Evolutionary conservation across 2,888 invertebrate species (phyloP).

Genomic region (Aspidiotus destructor): DNA sequence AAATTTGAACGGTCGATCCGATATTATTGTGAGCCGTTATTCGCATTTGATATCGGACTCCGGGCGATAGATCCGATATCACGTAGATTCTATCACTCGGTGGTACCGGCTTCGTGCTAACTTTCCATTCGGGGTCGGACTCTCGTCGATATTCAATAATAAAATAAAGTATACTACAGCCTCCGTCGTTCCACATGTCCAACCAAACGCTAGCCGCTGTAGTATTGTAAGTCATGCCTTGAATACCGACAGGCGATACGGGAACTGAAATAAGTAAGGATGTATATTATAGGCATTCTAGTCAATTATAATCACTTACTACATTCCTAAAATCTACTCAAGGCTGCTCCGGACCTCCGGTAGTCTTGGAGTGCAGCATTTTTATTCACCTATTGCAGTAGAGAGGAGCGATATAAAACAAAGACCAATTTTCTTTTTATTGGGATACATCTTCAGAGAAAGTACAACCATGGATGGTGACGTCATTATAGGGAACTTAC

Average conservation of each 20-base stretch:
- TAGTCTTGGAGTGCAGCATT: too few relatives aligned
- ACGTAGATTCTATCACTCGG: constrained; percentile 72
- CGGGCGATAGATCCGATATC: constrained; percentile 64
- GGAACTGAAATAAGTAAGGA: constrained; percentile 49
- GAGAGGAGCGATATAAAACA: too few relatives aligned
- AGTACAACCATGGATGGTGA: too few relatives aligned
- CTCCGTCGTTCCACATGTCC: constrained; percentile 81
- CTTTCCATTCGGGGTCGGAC: constrained; percentile 59
- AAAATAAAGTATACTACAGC: constrained; percentile 77
- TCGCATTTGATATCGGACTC: constrained; percentile 46
- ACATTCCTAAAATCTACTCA: too few relatives aligned
- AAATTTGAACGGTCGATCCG: constrained; percentile 69
- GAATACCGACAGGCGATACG: constrained; percentile 66
- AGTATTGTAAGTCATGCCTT: constrained; percentile 72
- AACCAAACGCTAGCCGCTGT: constrained; percentile 78
- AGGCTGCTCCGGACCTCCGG: too few relatives aligned
- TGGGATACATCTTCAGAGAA: too few relatives aligned
- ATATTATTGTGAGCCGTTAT: constrained; percentile 71
- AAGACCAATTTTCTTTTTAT: too few relatives aligned
- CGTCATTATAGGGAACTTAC: too few relatives aligned
- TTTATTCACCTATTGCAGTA: too few relatives aligned
- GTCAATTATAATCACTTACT: too few relatives aligned
- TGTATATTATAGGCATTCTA: not conserved
- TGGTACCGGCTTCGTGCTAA: constrained; percentile 62
- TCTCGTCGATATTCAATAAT: constrained; percentile 67